Evolutionary conservation across 2,797 vertebrate species (phyloP), one percentile per base, ranked within the genome.

Genomic region (Setipinna tenuifilis): DNA sequence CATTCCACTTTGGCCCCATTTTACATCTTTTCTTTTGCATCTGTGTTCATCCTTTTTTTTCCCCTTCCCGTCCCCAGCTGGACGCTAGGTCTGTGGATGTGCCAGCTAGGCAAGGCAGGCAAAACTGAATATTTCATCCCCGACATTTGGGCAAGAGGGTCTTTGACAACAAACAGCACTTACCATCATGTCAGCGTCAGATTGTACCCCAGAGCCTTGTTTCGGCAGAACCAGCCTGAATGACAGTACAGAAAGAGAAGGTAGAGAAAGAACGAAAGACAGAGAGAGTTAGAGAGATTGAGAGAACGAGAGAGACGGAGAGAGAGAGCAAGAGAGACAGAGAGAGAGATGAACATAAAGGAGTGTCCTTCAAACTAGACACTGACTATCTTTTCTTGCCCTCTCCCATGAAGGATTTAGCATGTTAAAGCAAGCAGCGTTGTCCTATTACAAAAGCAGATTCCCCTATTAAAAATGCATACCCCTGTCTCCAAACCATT

Each of bases 141-240:
- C 83, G 83, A 90, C 90, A 92, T 84, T 88, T 88, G 88, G 82
- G 88, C 89, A 90, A 90, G 87, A 85, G 87, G 89, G 89, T 92
- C 90, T 91, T 89, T 90, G 89, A 94, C 94, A 94, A 94, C 93
- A 94, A 94, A 93, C 91, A 92, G 91, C 93, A 94, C 94, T 94
- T 91, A 92, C 88, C 87, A 89, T 85, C 88, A 78, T 92, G 89
- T 92, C 90, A 88, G 88, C 89, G 88, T 89, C 81, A 88, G 44
- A 88, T 87, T 89, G 84, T 86, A 89, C 89, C 91, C 90, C 57
- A 84, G 89, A 94, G 91, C 85, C 87, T 84, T 91, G 91, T 71
- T 25, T 89, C 88, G 86, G 89, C 88, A 92, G 88, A 89, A 54
- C 19, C 71, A 62, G 50, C 80, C 83, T 88, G 71, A 78, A 78